Evolutionary conservation across 1,140 invertebrate genomes (phyloP), one percentile per base, ranked within the genome.

Genomic region (Eueides isabella): DNA sequence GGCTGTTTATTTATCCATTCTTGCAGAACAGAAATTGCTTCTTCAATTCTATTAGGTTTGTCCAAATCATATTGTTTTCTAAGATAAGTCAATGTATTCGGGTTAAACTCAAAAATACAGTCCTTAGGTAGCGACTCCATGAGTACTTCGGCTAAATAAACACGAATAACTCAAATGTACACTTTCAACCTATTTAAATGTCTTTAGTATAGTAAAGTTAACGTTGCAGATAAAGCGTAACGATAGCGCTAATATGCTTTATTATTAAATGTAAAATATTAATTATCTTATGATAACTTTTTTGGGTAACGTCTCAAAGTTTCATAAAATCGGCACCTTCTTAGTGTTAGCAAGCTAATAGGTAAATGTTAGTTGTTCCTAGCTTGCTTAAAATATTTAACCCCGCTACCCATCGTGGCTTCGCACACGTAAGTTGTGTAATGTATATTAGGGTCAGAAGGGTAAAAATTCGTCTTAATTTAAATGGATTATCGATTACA

Each of bases 1-100:
- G 74, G 64, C 30, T 83, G 81, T 62, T 78, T 72, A 16, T 75
- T 71, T 31, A 80, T 28, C 81, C 81, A 83, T 33, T 78, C 67
- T 14, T 74, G 65, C 26, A 83, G 41, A 26, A 74, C 72, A 33
- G 79, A 70, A 7, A 83, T 75, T 23, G 78, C 76, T 77, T 78
- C 67, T 14, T 80, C 71, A 63, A 79, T 75, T 14, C 71, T 67
- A 28, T 48, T 71, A 23, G 69, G 63, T 11, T 77, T 75, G 11
- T 81, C 76, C n/a, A 80, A 67, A 41, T 74, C 68, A 48, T 76
- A 66, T 29, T 76, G 61, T 31, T 78, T 78, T 68, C 79, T 67
- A 12, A 78, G 9, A 75, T 30, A 61, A 19, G 48, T 55, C 48
- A 55, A 23, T 11, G 48, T 55, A 7, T 55, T 19, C 2, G 48